A percentile compares a stretch with the other conserved stretches of the same genome.
Evolutionary conservation across 2,113 vertebrate genomes (phyloP).

Genomic region (Hippopotamus amphibius): DNA sequence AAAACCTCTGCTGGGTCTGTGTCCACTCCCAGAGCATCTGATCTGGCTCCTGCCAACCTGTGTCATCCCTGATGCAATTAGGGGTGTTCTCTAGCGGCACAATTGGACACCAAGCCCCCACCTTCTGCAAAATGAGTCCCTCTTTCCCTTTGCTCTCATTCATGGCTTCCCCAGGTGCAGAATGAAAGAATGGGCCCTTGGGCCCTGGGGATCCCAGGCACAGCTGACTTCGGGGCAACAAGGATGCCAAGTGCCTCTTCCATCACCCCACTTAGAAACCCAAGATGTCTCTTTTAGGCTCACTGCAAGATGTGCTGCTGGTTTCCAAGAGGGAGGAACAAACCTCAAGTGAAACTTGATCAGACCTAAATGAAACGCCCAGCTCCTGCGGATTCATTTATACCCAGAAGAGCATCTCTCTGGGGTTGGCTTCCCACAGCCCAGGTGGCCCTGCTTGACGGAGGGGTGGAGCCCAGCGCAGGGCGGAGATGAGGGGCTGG

Average conservation of each 20-base stretch:
- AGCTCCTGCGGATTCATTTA: not conserved
- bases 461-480: not conserved
- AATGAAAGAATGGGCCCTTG: not conserved
- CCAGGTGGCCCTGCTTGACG: not conserved
- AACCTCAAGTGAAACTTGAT: not conserved
- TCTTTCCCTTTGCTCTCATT: not conserved
- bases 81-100: too few relatives aligned
- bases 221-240: not conserved
- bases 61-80: not conserved
- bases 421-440: fast-evolving
- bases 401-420: not conserved
- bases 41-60: not conserved
- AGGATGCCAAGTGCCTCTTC: not conserved
- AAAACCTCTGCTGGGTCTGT: not conserved
- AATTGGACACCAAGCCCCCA: not conserved
- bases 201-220: not conserved
- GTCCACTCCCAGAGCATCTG: too few relatives aligned
- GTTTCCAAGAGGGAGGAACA: not conserved
- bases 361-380: fast-evolving
- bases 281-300: not conserved
- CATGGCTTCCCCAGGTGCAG: not conserved
- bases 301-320: not conserved
- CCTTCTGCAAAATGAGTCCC: not conserved
- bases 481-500: not conserved
- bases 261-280: not conserved